phyloP scores from a whole-genome alignment of 2,888 invertebrate species.

The Tinea pellionella region DNA sequence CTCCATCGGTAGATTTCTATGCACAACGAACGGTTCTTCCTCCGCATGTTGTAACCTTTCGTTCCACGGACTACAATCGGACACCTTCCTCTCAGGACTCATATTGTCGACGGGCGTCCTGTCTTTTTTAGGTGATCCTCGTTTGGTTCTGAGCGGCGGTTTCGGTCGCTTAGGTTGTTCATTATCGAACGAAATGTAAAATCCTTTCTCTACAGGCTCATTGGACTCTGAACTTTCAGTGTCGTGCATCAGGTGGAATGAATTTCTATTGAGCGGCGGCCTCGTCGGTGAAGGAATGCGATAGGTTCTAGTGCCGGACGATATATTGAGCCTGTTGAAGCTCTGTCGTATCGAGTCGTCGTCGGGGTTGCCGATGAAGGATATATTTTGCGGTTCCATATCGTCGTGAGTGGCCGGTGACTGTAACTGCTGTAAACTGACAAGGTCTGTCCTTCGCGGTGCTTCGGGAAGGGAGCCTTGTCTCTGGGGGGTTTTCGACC shows the following conservation, averaged over 20 bases:
- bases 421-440: slow-evolving; percentile 63
- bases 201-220: slow-evolving; percentile 79
- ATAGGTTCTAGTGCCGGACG: slow-evolving; percentile 89
- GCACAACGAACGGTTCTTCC: slow-evolving; percentile 27
- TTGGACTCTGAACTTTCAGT: slow-evolving; percentile 54
- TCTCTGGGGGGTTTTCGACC: slow-evolving; percentile 66
- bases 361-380: slow-evolving; percentile 83
- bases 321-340: slow-evolving; percentile 83
- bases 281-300: slow-evolving; percentile 90
- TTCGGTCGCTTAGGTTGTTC: slow-evolving; percentile 90
- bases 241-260: slow-evolving; percentile 72
- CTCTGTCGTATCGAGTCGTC: slow-evolving; percentile 72
- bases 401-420: slow-evolving; percentile 79
- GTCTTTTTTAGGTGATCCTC: slow-evolving; percentile 82
- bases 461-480: slow-evolving; percentile 61
- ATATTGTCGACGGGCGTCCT: slow-evolving; percentile 30
- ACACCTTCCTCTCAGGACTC: slow-evolving; percentile 36
- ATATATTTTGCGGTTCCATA: slow-evolving; percentile 94
- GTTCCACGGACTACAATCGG: slow-evolving; percentile 27
- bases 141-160: slow-evolving; percentile 83
- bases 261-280: slow-evolving; percentile 76
- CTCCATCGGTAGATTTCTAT: slow-evolving; percentile 1
- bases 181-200: slow-evolving; percentile 94
- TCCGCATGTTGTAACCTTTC: slow-evolving; percentile 28
- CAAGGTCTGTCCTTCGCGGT: slow-evolving; percentile 39